A percentile compares a stretch with the other conserved stretches of the same genome.
These are phyloP conservation scores for Drosophila stalkeri DNA, from an alignment of 2,888 invertebrate species.

Conservation along the genomic window DNA sequence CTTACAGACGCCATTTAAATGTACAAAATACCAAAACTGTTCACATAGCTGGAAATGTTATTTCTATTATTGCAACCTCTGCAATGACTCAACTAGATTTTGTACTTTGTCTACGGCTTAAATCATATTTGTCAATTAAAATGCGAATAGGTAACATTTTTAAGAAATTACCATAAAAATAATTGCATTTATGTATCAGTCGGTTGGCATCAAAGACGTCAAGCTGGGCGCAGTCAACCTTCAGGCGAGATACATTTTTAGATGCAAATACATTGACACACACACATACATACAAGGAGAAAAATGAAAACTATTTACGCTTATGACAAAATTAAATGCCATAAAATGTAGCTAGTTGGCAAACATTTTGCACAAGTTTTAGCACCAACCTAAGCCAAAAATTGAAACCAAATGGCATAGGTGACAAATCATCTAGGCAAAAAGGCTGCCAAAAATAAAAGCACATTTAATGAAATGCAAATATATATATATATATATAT, in stretches of 20 bases:
- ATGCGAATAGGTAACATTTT: constrained; percentile 37
- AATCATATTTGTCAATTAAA: constrained; percentile 58
- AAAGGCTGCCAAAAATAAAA: constrained; percentile 36
- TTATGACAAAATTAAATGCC: constrained; percentile 77
- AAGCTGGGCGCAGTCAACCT: constrained; percentile 58
- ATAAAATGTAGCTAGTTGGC: constrained; percentile 68
- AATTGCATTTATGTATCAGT: constrained; percentile 68
- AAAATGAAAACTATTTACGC: constrained; percentile 57
- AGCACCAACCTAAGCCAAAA: constrained; percentile 50
- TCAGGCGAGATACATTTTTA: constrained; percentile 60
- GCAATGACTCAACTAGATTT: background rate
- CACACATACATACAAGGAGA: background rate
- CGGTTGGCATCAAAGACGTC: constrained; percentile 67
- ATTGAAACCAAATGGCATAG: constrained; percentile 54
- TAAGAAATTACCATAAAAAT: constrained; percentile 62
- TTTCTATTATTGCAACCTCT: background rate
- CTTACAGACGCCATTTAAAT: too few species aligned
- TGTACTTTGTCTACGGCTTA: constrained; percentile 14
- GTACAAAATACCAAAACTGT: background rate
- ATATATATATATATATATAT: background rate
- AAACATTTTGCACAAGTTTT: constrained; percentile 72
- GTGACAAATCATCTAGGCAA: constrained; percentile 64
- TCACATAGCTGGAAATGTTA: background rate
- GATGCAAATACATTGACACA: constrained; percentile 30
- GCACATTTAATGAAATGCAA: constrained; percentile 27